These are phyloP conservation scores for Clivina fossor DNA, from an alignment of 2,888 invertebrate genomes.

Conservation along the genomic window DNA sequence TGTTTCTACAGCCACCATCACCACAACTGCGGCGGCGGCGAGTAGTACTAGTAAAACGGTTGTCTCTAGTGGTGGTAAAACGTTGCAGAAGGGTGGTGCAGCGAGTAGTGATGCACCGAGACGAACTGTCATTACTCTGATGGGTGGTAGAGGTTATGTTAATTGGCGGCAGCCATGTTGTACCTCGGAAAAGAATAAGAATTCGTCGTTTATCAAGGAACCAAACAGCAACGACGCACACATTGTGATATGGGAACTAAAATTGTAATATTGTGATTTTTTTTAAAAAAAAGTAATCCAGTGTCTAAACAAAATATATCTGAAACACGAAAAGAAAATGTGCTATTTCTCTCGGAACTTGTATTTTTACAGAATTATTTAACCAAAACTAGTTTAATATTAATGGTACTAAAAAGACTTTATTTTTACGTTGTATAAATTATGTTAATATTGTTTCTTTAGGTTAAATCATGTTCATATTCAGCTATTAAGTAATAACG, in stretches of 20 bases:
- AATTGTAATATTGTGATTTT: constrained; percentile 67
- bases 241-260: constrained; percentile 88
- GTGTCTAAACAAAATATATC: too few species aligned
- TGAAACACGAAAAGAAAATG: too few species aligned
- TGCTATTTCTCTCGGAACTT: too few species aligned
- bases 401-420: too few species aligned
- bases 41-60: too few species aligned
- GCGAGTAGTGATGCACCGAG: constrained; percentile 56
- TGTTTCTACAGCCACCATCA: constrained; percentile 33
- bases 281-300: not conserved
- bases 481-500: too few species aligned
- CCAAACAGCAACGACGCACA: constrained; percentile 84
- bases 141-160: constrained; percentile 86
- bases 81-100: constrained; percentile 43
- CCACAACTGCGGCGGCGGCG: constrained; percentile 40
- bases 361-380: too few species aligned
- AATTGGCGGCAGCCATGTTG: constrained; percentile 80
- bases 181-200: constrained; percentile 56
- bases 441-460: too few species aligned
- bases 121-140: constrained; percentile 79
- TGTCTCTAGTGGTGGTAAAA: too few species aligned
- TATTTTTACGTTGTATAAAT: too few species aligned
- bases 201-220: constrained; percentile 59
- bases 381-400: too few species aligned
- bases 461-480: too few species aligned